Evolutionary conservation across 1,140 invertebrate genomes (phyloP).

Genomic region (Aphis gossypii): DNA sequence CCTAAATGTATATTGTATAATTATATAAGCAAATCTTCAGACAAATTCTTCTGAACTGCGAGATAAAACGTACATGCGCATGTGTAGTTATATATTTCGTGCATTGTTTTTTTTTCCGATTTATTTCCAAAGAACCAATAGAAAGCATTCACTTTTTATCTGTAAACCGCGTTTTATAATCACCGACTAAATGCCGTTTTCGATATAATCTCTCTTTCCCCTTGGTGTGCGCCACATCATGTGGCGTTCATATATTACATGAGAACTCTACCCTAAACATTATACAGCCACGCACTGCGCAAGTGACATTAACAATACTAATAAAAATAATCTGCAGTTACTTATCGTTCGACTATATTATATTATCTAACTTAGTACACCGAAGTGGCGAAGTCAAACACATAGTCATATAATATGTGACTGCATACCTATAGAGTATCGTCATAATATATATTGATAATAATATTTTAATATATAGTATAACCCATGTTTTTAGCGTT

Average conservation of each 20-base stretch:
- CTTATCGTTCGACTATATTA: neutral
- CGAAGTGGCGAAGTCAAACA: neutral
- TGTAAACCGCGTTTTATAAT: neutral
- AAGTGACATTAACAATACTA: neutral
- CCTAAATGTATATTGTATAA: too few species aligned
- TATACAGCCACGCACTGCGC: neutral
- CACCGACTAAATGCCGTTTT: conserved; percentile 18
- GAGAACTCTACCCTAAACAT: neutral
- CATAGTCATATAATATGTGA: neutral
- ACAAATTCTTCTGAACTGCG: neutral
- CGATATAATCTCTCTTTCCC: neutral
- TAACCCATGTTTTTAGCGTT: neutral
- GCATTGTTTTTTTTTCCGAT: neutral
- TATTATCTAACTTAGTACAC: neutral
- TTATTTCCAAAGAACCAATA: neutral
- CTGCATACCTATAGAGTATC: neutral
- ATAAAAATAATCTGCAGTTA: conserved; percentile 18
- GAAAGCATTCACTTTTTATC: neutral
- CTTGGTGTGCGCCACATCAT: neutral
- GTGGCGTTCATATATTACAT: neutral
- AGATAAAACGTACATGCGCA: neutral
- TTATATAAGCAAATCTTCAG: neutral
- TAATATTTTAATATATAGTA: neutral
- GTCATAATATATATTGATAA: neutral
- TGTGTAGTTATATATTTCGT: neutral